These are phyloP conservation scores for Lycophotia porphyrea DNA, from an alignment of 2,888 invertebrate genomes.

Conservation along the genomic window DNA sequence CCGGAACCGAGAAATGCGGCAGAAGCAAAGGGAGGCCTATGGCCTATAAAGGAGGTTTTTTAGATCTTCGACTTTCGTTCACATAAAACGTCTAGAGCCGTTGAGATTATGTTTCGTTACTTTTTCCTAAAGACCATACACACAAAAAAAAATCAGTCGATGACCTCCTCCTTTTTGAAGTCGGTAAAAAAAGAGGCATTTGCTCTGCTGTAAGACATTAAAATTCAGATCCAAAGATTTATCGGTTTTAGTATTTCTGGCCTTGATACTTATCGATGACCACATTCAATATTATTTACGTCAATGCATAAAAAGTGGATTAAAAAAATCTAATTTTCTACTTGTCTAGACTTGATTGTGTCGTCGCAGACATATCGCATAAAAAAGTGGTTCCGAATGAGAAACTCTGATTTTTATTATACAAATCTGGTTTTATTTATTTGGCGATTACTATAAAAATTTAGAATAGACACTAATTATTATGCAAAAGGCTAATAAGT, in stretches of 20 bases:
- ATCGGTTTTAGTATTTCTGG: not conserved
- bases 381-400: slow-evolving; percentile 27
- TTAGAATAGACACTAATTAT: slow-evolving; percentile 12
- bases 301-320: slow-evolving; percentile 4
- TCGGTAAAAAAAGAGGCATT: too few relatives aligned
- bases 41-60: too few relatives aligned
- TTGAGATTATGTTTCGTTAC: too few relatives aligned
- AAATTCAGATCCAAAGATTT: not conserved
- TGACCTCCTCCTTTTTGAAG: too few relatives aligned
- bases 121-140: too few relatives aligned
- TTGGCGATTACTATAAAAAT: not conserved
- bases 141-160: too few relatives aligned
- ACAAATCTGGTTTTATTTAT: slow-evolving; percentile 8
- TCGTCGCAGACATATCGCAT: slow-evolving; percentile 20
- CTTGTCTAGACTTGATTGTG: slow-evolving; percentile 49
- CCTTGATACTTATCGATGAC: not conserved
- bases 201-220: not conserved
- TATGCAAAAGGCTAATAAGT: slow-evolving; percentile 20
- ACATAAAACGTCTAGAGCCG: too few relatives aligned
- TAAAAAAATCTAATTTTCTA: slow-evolving; percentile 7
- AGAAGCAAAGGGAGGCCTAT: too few relatives aligned
- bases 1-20: too few relatives aligned
- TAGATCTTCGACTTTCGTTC: too few relatives aligned
- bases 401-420: slow-evolving; percentile 11
- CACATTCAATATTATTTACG: not conserved